Percentiles rank a stretch among this genome's conserved stretches.
These are phyloP conservation scores for Laupala kohalensis DNA, from an alignment of 1,140 invertebrate genomes.

Conservation along the genomic window DNA sequence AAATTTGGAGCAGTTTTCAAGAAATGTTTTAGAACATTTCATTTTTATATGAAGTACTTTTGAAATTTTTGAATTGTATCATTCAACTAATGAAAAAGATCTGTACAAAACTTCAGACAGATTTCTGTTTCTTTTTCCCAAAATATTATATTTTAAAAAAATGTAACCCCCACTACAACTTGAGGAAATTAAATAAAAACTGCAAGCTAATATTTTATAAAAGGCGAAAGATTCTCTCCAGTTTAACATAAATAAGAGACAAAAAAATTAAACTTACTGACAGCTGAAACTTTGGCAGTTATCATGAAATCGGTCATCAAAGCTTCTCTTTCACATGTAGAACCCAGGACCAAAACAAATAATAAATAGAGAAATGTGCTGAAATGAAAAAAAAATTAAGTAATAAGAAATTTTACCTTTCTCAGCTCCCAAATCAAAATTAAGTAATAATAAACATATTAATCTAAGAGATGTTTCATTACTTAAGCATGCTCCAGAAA, in stretches of 20 bases:
- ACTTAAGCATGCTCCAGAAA: no score
- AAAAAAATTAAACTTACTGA: conserved; percentile 31
- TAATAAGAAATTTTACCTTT: conserved; percentile 5
- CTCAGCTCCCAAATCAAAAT: neutral
- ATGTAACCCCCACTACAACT: neutral
- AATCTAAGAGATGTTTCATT: neutral
- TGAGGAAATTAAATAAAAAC: no score
- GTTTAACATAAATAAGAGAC: neutral
- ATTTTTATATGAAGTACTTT: no score
- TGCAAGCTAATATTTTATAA: no score
- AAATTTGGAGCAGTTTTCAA: no score
- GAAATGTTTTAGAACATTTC: no score
- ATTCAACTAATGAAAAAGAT: no score
- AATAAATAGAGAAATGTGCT: conserved; percentile 83
- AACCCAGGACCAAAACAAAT: conserved; percentile 78
- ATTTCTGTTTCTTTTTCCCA: neutral
- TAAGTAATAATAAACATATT: neutral
- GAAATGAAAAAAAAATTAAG: conserved; percentile 25
- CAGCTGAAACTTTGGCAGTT: conserved; percentile 71
- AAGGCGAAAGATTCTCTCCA: no score
- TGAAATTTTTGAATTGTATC: no score
- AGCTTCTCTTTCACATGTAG: conserved; percentile 61
- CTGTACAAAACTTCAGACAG: no score
- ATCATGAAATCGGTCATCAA: conserved; percentile 80
- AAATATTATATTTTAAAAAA: neutral